These are phyloP conservation scores for Pseudochromis fuscus DNA, from an alignment of 2,797 vertebrate species.

Conservation along the genomic window DNA sequence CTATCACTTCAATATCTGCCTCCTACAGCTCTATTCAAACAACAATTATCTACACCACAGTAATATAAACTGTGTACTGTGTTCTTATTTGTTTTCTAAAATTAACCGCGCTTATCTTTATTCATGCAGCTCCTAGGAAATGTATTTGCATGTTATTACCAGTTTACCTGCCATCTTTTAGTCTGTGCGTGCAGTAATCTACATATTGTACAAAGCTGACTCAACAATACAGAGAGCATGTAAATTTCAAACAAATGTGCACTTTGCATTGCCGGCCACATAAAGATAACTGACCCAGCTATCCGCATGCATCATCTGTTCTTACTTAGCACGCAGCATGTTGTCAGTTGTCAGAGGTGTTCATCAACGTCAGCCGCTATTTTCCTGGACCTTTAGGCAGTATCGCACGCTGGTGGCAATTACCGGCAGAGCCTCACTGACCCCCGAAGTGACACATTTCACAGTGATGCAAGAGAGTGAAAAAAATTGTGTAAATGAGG, in stretches of 20 bases:
- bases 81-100: constrained; percentile 14
- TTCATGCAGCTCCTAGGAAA: constrained; percentile 3
- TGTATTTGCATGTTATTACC: constrained; percentile 15
- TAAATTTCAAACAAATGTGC: constrained; percentile 64
- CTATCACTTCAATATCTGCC: not conserved
- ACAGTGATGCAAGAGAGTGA: constrained; percentile 30
- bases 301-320: constrained; percentile 11
- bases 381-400: constrained; percentile 40
- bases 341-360: constrained; percentile 23
- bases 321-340: not conserved
- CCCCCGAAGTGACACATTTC: constrained; percentile 45
- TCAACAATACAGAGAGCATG: constrained; percentile 39
- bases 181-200: constrained; percentile 29
- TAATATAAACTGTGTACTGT: not conserved
- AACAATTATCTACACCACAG: not conserved
- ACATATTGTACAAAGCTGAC: constrained; percentile 32
- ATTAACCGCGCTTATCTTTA: constrained; percentile 20
- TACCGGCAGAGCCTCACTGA: constrained; percentile 42
- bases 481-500: constrained; percentile 22
- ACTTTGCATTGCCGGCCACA: constrained; percentile 22
- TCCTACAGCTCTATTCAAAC: constrained; percentile 1
- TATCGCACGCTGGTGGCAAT: constrained; percentile 36
- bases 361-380: constrained; percentile 28
- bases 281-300: constrained; percentile 16
- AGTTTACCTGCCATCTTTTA: constrained; percentile 16